Percentiles rank a stretch among this genome's conserved stretches.
phyloP scores from a whole-genome alignment of 2,797 vertebrate genomes.

The Dicrostonyx torquatus region DNA sequence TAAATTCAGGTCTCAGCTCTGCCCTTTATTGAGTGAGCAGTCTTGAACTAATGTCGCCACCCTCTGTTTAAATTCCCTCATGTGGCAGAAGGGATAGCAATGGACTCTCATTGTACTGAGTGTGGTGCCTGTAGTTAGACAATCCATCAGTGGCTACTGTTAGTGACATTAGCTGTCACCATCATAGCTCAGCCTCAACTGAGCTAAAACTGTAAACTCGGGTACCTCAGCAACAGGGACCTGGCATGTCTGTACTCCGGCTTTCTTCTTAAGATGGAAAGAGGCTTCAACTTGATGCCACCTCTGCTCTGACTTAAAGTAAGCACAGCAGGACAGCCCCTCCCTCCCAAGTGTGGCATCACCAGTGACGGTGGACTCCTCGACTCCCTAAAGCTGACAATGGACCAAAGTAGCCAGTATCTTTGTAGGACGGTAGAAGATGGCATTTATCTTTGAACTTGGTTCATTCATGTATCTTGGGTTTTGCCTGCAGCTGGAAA shows the following conservation, averaged over 20 bases:
- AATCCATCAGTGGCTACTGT: neutral
- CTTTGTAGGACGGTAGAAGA: slow-evolving; percentile 21
- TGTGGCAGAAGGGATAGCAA: neutral
- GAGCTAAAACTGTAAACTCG: neutral
- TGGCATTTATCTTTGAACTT: neutral
- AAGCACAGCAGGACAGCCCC: neutral
- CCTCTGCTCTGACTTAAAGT: slow-evolving; percentile 16
- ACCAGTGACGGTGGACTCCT: neutral
- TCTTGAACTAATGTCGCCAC: neutral
- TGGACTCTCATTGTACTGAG: neutral
- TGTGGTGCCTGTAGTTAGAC: neutral
- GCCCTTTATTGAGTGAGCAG: neutral
- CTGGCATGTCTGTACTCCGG: neutral
- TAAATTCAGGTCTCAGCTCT: neutral
- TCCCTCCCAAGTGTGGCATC: neutral
- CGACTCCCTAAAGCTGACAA: neutral
- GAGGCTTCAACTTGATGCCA: neutral
- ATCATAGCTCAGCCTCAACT: neutral
- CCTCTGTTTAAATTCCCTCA: neutral
- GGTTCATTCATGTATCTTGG: neutral
- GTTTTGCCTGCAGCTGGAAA: slow-evolving; percentile 4
- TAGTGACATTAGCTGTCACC: neutral
- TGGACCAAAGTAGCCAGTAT: neutral
- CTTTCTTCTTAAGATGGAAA: neutral
- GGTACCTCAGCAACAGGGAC: neutral